These are phyloP conservation scores for Falco novaeseelandiae DNA, from an alignment of 2,797 vertebrate genomes.

Conservation along the genomic window DNA sequence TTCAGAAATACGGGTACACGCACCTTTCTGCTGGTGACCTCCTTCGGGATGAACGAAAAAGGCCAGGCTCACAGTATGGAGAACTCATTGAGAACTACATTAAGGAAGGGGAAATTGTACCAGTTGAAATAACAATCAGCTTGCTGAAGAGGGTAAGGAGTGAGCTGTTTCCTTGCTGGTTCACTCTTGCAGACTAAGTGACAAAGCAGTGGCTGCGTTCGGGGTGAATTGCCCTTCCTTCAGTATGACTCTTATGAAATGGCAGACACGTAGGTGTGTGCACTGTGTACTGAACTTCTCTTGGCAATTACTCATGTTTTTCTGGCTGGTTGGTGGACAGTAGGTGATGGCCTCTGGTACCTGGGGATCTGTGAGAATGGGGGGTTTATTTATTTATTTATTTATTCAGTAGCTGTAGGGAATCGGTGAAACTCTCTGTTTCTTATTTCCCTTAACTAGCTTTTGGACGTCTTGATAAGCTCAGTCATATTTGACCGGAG, in stretches of 20 bases:
- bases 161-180: neutral
- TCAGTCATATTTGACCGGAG: neutral
- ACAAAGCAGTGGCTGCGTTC: neutral
- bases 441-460: neutral
- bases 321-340: neutral
- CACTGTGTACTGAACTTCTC: neutral
- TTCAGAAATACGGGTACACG: slow-evolving; percentile 90
- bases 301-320: neutral
- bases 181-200: neutral
- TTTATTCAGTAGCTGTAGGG: neutral
- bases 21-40: slow-evolving; percentile 97
- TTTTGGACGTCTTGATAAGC: neutral
- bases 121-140: slow-evolving; percentile 95
- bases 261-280: accelerated
- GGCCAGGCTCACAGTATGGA: slow-evolving; percentile 88
- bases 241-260: neutral
- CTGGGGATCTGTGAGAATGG: neutral
- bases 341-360: neutral
- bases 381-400: neutral
- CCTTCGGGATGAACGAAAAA: slow-evolving; percentile 89
- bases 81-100: slow-evolving; percentile 92
- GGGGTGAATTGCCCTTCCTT: neutral
- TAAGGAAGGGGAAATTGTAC: slow-evolving; percentile 95
- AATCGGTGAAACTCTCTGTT: neutral
- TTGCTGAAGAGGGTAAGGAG: slow-evolving; percentile 88